Evolutionary conservation across 2,888 invertebrate genomes (phyloP).

Genomic region (Steromphala cineraria): DNA sequence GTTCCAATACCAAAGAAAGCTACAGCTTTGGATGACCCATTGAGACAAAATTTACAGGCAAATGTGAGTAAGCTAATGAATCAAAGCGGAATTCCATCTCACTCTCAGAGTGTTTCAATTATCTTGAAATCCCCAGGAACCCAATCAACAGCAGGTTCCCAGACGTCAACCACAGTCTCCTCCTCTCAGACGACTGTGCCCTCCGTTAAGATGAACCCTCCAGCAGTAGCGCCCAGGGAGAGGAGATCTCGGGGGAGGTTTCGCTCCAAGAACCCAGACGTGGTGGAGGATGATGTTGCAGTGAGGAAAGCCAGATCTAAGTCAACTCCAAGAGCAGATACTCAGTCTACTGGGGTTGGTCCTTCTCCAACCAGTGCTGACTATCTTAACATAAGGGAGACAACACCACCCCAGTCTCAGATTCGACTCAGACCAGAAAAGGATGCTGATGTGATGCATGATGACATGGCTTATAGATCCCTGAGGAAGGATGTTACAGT

Average conservation of each 20-base stretch:
- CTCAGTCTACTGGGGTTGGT: background rate
- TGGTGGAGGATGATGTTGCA: constrained; percentile 31
- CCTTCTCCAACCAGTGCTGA: constrained; percentile 40
- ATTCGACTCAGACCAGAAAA: constrained; percentile 40
- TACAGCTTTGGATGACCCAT: background rate
- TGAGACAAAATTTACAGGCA: constrained; percentile 3
- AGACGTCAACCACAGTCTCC: background rate
- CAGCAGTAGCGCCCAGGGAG: constrained; percentile 28
- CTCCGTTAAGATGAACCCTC: constrained; percentile 12
- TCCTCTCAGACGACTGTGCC: background rate
- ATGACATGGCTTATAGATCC: constrained; percentile 39
- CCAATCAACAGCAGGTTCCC: background rate
- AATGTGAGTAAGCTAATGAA: constrained; percentile 17
- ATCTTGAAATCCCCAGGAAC: constrained; percentile 30
- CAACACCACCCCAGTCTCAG: constrained; percentile 20
- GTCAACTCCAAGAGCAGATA: constrained; percentile 24
- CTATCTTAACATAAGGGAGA: constrained; percentile 32
- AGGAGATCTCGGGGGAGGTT: constrained; percentile 27
- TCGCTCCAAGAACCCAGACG: constrained; percentile 26
- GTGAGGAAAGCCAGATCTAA: constrained; percentile 31
- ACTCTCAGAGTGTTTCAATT: constrained; percentile 32
- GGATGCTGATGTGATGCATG: constrained; percentile 49
- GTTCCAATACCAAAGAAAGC: constrained; percentile 10
- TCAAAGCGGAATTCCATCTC: constrained; percentile 15
- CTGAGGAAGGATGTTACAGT: constrained; percentile 3